A percentile compares a stretch with the other conserved stretches of the same genome.
Conservation (phyloP, 2,888 invertebrate species). For the Oxytorus armatus region DNA sequence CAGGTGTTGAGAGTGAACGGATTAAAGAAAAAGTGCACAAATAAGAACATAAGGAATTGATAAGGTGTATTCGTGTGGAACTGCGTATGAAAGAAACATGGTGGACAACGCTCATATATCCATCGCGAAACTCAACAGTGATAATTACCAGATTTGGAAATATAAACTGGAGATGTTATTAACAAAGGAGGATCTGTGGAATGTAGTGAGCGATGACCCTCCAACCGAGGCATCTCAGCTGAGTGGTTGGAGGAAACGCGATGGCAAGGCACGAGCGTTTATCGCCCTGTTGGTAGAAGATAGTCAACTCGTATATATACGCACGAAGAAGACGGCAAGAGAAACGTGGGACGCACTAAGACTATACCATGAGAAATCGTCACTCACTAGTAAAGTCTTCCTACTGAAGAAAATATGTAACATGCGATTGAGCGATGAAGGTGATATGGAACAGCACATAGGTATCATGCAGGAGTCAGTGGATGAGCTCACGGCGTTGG, state of each 20-base stretch:
- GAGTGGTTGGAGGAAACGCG: constrained; percentile 53
- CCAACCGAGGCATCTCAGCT: neutral
- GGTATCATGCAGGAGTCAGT: constrained; percentile 59
- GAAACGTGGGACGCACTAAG: constrained; percentile 24
- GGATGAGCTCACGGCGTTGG: constrained; percentile 60
- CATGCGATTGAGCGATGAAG: neutral
- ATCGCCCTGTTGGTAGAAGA: constrained; percentile 61
- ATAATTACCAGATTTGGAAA: constrained; percentile 64
- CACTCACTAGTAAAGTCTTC: constrained; percentile 61
- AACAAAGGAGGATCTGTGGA: constrained; percentile 67
- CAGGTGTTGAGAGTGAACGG: too few relatives aligned
- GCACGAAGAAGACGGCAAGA: constrained; percentile 4
- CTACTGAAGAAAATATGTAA: constrained; percentile 7
- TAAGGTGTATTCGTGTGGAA: too few relatives aligned
- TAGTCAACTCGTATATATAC: constrained; percentile 31
- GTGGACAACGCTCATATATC: too few relatives aligned
- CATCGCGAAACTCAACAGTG: constrained; percentile 53
- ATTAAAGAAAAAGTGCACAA: too few relatives aligned
- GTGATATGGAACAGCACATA: constrained; percentile 53
- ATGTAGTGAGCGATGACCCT: constrained; percentile 34
- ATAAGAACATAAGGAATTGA: too few relatives aligned
- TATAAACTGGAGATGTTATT: constrained; percentile 65
- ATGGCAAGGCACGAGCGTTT: constrained; percentile 55
- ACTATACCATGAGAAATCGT: constrained; percentile 43
- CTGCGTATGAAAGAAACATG: too few relatives aligned